phyloP scores from a whole-genome alignment of 1,140 invertebrate genomes.

The Apis cerana region DNA sequence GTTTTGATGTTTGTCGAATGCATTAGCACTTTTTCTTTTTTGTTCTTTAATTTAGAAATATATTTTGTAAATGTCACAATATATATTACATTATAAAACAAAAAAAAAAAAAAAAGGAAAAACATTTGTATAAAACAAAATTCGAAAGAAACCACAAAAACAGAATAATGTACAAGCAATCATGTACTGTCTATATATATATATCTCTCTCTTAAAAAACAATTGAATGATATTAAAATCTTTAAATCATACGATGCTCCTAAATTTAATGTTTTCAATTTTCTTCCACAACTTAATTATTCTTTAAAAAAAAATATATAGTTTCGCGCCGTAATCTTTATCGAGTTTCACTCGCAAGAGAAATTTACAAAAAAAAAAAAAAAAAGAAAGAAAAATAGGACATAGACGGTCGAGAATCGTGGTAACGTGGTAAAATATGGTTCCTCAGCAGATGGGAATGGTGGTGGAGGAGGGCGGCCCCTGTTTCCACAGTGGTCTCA shows the following conservation, averaged over 20 bases:
- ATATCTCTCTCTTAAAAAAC: not conserved
- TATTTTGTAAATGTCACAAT: slow-evolving; percentile 54
- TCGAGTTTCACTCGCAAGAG: slow-evolving; percentile 24
- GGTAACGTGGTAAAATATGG: slow-evolving; percentile 76
- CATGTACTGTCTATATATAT: not conserved
- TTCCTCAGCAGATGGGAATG: slow-evolving; percentile 80
- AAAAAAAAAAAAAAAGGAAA: slow-evolving; percentile 6
- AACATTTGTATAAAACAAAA: slow-evolving; percentile 21
- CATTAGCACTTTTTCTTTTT: slow-evolving; percentile 76
- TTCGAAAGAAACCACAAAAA: not conserved
- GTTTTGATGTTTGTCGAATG: slow-evolving; percentile 81
- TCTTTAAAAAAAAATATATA: not conserved
- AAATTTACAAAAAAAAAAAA: too few species aligned
- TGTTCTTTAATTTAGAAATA: slow-evolving; percentile 64
- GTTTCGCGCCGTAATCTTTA: not conserved
- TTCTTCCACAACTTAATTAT: not conserved
- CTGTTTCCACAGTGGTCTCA: slow-evolving; percentile 95
- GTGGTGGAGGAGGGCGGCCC: slow-evolving; percentile 84
- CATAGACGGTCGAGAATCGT: slow-evolving; percentile 36
- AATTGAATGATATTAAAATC: slow-evolving; percentile 17
- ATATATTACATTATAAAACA: slow-evolving; percentile 28
- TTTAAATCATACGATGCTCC: slow-evolving; percentile 31
- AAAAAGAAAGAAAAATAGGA: not conserved
- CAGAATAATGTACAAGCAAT: not conserved
- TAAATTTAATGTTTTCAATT: slow-evolving; percentile 12